Base-by-base conservation (phyloP, 53 echinoderm and acorn worm species). In the Arbacia lixula region DNA sequence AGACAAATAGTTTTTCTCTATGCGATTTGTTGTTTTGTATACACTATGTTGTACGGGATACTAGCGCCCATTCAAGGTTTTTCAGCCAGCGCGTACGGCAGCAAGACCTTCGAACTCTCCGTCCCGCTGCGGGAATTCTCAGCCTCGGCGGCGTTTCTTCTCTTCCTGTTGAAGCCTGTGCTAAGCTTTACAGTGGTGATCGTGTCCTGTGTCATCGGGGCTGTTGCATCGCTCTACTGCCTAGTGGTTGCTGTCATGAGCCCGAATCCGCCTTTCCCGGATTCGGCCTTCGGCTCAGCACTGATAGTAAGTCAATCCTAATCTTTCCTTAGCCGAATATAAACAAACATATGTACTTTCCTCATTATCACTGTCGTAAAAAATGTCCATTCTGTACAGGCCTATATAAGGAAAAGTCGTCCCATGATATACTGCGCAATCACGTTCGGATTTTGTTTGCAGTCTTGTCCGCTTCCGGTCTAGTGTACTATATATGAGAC, bases 261-360 rank as follows among this genome's bases (percentile, higher is more conserved):
- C 31, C 91, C 91, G 36, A n/a, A 60, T 0, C 91, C 91, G 66
- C 91, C 91, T 11, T 68, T 91, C 3, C 57, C 83, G 12, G 46
- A 39, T 39, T 49, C 36, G 17, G 4, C 67, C 52, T 16, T 77
- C 29, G 91, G 91, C 60, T 60, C 75, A 55, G 31, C 84, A 50
- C 28, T 87, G 8, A 83, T 91, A 53, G 91, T 91, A 68, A 87
- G 91, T 90, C n/a, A n/a, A n/a, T n/a, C n/a, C n/a, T n/a, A n/a
- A n/a, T n/a, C n/a, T n/a, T n/a, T n/a, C n/a, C n/a, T n/a, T n/a
- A n/a, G n/a, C n/a, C n/a, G n/a, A n/a, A n/a, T n/a, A n/a, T n/a
- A n/a, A n/a, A n/a, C n/a, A n/a, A n/a, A n/a, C n/a, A n/a, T n/a
- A n/a, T n/a, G n/a, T n/a, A n/a, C n/a, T n/a, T n/a, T n/a, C n/a